A percentile compares a stretch with the other conserved stretches of the same genome.
Evolutionary conservation across 2,888 invertebrate genomes (phyloP).

Genomic region (Panorpa germanica): DNA sequence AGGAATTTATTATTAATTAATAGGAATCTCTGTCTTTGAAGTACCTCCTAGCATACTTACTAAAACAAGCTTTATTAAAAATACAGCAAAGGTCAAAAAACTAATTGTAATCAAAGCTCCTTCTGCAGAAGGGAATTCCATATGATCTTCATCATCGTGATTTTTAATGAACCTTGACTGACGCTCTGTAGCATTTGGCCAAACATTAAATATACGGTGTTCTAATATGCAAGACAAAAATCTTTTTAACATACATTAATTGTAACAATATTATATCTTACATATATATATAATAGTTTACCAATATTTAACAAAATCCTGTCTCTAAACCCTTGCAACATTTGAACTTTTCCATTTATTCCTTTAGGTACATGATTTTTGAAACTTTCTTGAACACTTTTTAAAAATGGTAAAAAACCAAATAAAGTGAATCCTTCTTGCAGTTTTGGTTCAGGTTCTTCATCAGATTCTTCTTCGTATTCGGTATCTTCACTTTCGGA

Average conservation of each 20-base stretch:
- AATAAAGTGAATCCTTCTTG: constrained; percentile 12
- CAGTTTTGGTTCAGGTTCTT: not conserved
- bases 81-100: constrained; percentile 70
- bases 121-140: constrained; percentile 65
- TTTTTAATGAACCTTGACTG: constrained; percentile 17
- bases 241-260: constrained; percentile 9
- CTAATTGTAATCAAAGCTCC: constrained; percentile 67
- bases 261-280: constrained; percentile 16
- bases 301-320: constrained; percentile 44
- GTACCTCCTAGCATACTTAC: constrained; percentile 37
- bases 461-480: not conserved
- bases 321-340: constrained; percentile 21
- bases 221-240: too few species aligned
- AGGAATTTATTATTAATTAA: too few species aligned
- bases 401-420: constrained; percentile 21
- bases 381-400: constrained; percentile 18
- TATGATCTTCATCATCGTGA: constrained; percentile 28
- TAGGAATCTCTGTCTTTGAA: not conserved
- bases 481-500: not conserved
- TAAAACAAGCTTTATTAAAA: constrained; percentile 63
- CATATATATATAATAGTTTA: too few species aligned
- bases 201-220: constrained; percentile 16
- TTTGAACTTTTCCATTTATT: constrained; percentile 21
- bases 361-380: constrained; percentile 18
- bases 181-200: constrained; percentile 14